A percentile compares a stretch with the other conserved stretches of the same genome.
phyloP scores from a whole-genome alignment of 2,888 invertebrate species.

The Parapristionchus giblindavisi region DNA sequence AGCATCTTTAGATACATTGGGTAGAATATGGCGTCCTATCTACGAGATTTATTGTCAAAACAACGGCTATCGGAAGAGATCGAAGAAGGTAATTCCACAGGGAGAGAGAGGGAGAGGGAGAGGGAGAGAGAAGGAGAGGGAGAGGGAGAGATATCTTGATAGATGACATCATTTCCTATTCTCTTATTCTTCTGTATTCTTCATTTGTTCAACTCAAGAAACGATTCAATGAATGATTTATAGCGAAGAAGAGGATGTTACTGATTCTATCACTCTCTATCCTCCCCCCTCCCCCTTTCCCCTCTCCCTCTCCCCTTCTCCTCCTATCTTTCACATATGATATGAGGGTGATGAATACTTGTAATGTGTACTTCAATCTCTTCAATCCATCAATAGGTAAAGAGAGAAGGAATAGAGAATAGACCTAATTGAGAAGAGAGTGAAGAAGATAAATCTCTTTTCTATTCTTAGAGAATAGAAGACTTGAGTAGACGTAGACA shows the following conservation, averaged over 20 bases:
- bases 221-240: not conserved
- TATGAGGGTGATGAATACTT: no score
- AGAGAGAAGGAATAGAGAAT: not conserved
- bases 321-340: no score
- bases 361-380: not conserved
- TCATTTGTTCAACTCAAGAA: no score
- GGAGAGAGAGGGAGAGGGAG: not conserved
- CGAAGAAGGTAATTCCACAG: no score
- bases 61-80: not conserved
- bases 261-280: conserved; percentile 4
- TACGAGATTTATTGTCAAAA: not conserved
- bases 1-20: not conserved
- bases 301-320: not conserved
- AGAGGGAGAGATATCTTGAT: not conserved
- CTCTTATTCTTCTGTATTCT: not conserved
- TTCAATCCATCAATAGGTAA: not conserved
- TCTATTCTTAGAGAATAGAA: no score
- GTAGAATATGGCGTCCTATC: not conserved
- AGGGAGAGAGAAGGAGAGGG: not conserved
- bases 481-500: not conserved
- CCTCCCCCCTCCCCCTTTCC: not conserved
- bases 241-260: not conserved
- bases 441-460: no score
- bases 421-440: no score
- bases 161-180: not conserved